Percentiles rank a stretch among this genome's conserved stretches.
Conservation (phyloP, 2,888 invertebrate species). For the Drepana falcataria region DNA sequence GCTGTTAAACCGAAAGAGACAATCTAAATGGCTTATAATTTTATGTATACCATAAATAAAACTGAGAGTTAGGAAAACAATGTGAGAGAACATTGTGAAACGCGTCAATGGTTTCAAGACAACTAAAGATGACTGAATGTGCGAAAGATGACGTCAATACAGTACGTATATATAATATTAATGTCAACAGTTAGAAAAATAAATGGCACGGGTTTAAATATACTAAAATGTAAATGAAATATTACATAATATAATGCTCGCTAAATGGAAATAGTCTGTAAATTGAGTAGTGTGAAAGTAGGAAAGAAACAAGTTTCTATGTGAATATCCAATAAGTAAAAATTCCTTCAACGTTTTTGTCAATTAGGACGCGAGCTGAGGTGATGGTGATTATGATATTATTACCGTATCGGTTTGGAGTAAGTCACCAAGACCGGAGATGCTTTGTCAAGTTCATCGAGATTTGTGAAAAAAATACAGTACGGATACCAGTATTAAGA, state of each 20-base stretch:
- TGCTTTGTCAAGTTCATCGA: no score
- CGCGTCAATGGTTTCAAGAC: neutral
- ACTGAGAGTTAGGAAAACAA: neutral
- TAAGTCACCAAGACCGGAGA: no score
- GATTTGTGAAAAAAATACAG: no score
- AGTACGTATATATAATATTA: neutral
- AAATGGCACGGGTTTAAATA: neutral
- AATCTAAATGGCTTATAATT: neutral
- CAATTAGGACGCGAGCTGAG: no score
- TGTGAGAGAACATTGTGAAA: neutral
- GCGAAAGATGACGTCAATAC: neutral
- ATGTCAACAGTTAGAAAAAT: neutral
- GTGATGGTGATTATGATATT: no score
- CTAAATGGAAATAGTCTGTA: neutral
- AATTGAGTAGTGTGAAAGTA: constrained; percentile 1
- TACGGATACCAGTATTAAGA: constrained; percentile 20
- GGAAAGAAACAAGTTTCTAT: constrained; percentile 18
- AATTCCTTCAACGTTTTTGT: neutral
- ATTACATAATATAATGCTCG: neutral
- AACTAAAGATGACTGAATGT: neutral
- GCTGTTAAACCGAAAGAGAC: constrained; percentile 9
- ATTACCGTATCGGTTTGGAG: constrained; percentile 4
- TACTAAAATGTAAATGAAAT: neutral
- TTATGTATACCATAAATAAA: neutral
- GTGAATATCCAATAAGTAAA: constrained; percentile 9